Base-by-base conservation (phyloP, 2,113 vertebrate species). In the Motacilla alba region DNA sequence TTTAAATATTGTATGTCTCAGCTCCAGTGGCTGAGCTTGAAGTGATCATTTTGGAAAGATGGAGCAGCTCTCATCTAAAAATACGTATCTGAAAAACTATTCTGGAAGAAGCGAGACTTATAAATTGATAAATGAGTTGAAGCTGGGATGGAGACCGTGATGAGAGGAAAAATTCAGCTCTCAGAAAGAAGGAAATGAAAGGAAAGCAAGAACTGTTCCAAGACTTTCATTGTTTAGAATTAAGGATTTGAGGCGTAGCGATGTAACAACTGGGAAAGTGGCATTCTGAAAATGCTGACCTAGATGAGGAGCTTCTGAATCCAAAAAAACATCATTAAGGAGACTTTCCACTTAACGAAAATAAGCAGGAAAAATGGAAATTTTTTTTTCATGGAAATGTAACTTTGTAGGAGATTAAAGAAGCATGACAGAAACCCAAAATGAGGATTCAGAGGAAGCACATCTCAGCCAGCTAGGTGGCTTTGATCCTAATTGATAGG, bases 1-100 rank as follows among this genome's bases (percentile, higher is more conserved):
- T 96, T 97, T 97, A 96, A 97, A 97, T 97, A 96, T 96, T 96
- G 95, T 95, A 96, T 95, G 92, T 92, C 95, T 94, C 83, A 93
- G 95, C 92, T 96, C 85, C 96, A 96, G 79, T 93, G 92, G 93
- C 92, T 96, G 93, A 94, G 88, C 93, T 95, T 96, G 95, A 97
- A 97, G 95, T 94, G 93, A 96, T 96, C 95, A 96, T 93, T 95
- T 97, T 93, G 88, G 94, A 96, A 96, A 94, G 93, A 96, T 92
- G 83, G 93, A 97, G 58, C 93, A 93, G 94, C 73, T 95, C 94
- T 94, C 93, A 60, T 93, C 94, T 97, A 96, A 97, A 96, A 96
- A 97, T 97, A 97, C 1, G 26, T 89, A 89, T 94, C 89, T 95
- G 93, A 89, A 95, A 96, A 96, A 95, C 80, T 93, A 94, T 95